Evolutionary conservation across 2,113 vertebrate species (phyloP), one percentile per base, ranked within the genome.

Genomic region (Oreochromis aureus): DNA sequence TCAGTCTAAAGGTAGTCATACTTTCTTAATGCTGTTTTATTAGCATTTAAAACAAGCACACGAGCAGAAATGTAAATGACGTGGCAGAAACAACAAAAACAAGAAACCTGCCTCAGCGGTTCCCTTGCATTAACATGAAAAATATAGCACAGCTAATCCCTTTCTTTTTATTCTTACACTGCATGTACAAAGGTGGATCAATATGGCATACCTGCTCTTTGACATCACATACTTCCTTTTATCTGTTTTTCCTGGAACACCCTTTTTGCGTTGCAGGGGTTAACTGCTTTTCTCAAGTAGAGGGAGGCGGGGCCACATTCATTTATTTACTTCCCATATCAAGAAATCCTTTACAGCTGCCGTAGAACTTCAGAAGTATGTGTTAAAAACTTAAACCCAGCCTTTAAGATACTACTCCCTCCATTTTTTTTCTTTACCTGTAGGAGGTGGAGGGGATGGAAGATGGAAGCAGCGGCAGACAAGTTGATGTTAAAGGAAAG

Each of bases 371-470:
- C 7, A 56, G 41, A 71, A 24, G 9, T n/a, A 46, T 80, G 66
- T 59, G 36, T 81, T 34, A n/a, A 7, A 54, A 85, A 48, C 12
- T 12, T 22, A 32, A 44, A 39, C 22, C 13, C 66, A 27, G 79
- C 44, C 11, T 71, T 44, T 41, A 55, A 32, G 15, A 30, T 78
- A n/a, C 61, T 27, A 10, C 34, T 12, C 6, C 5, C 51, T 19
- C 27, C 32, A 79, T 10, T 88, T 36, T 83, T 13, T 83, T 13
- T 88, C 19, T 86, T 7, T 92, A 18, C 58, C 55, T 82, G 22
- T 73, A 96, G 95, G 94, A 94, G 16, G 54, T 6, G 24, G 92
- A 96, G 81, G 92, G 81, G 18, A 36, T 36, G 2, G 88, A 91
- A 58, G 91, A 93, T 76, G 94, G 85, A 36, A 34, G 86, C 76